A percentile compares a stretch with the other conserved stretches of the same genome.
Conservation (phyloP, 2,113 vertebrate species). For the Epinephelus cyanopodus region DNA sequence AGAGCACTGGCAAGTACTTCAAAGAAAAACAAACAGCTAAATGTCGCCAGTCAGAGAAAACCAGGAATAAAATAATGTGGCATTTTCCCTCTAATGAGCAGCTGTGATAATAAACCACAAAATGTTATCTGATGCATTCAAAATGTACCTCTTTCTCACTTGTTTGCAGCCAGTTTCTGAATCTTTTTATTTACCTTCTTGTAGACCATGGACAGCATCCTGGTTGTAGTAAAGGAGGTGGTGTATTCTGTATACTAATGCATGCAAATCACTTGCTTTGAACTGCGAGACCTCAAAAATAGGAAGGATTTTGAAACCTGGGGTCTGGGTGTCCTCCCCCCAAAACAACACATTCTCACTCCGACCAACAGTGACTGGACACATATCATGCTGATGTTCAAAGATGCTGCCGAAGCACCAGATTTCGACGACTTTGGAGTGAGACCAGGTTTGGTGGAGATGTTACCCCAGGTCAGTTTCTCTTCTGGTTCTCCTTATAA, state of each 20-base stretch:
- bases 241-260: neutral
- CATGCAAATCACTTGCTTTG: neutral
- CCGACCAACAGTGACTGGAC: too few species aligned
- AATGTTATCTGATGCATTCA: conserved; percentile 35
- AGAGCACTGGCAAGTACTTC: conserved; percentile 49
- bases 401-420: too few species aligned
- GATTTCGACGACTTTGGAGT: too few species aligned
- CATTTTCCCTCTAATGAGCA: conserved; percentile 64
- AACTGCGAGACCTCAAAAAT: too few species aligned
- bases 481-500: too few species aligned
- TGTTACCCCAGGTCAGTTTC: too few species aligned
- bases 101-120: conserved; percentile 77
- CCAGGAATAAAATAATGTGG: conserved; percentile 63
- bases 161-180: neutral
- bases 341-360: too few species aligned
- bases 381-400: too few species aligned
- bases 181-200: neutral
- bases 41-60: conserved; percentile 55
- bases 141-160: neutral
- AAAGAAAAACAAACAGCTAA: conserved; percentile 69
- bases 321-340: too few species aligned
- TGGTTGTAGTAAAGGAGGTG: neutral
- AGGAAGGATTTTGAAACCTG: too few species aligned
- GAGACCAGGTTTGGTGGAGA: too few species aligned
- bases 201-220: neutral